phyloP scores from a whole-genome alignment of 2,113 vertebrate genomes.

The Sapayoa aenigma region DNA sequence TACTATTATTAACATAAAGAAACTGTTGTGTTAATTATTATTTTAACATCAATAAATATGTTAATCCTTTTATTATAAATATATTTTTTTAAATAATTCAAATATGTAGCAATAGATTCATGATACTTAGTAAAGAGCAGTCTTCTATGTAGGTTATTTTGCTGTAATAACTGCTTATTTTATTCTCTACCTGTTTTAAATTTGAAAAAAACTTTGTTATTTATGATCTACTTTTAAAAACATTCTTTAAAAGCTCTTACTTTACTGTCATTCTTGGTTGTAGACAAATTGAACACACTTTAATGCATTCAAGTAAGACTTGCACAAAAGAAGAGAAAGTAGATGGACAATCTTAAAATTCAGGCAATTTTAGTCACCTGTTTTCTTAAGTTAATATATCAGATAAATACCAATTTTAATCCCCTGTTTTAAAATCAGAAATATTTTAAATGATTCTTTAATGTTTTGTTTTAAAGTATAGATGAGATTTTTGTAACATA shows the following conservation, averaged over 20 bases:
- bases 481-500: not conserved
- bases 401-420: not conserved
- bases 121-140: not conserved
- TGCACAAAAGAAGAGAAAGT: not conserved
- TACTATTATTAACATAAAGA: not conserved
- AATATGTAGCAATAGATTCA: not conserved
- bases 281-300: not conserved
- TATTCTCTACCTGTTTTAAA: not conserved
- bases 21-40: not conserved
- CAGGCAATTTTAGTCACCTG: not conserved
- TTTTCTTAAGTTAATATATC: not conserved
- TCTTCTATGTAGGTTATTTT: not conserved
- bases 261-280: not conserved
- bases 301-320: not conserved
- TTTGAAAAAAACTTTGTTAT: not conserved
- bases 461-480: not conserved
- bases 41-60: not conserved
- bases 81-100: not conserved
- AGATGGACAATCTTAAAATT: not conserved
- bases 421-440: not conserved
- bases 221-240: not conserved
- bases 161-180: not conserved
- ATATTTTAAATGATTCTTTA: not conserved
- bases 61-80: not conserved
- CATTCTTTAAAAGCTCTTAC: not conserved